Conservation (phyloP, 2,888 invertebrate genomes). For the Lepidocyrtoides sp. region DNA sequence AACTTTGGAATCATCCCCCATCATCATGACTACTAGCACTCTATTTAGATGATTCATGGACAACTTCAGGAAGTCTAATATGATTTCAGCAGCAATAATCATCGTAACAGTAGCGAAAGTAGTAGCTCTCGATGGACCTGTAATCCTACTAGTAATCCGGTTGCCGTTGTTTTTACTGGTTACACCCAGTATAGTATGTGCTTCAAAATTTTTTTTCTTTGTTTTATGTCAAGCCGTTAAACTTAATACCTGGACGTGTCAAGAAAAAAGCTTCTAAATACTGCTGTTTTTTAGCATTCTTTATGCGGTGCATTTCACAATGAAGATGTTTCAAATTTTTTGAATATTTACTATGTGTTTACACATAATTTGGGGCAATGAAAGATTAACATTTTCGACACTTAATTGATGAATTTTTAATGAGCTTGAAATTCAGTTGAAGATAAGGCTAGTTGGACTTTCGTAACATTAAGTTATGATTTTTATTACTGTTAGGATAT, state of each 20-base stretch:
- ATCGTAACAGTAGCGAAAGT: conserved; percentile 36
- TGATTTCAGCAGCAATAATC: conserved; percentile 36
- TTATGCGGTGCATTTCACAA: too few relatives aligned
- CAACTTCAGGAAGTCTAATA: conserved; percentile 22
- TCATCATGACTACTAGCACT: conserved; percentile 33
- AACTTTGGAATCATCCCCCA: conserved; percentile 46
- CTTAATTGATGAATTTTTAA: too few relatives aligned
- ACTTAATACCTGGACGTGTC: conserved; percentile 34
- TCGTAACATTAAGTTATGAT: not conserved
- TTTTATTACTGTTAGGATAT: conserved; percentile 16
- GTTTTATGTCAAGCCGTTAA: conserved; percentile 14
- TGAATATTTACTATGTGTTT: too few relatives aligned
- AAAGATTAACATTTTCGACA: too few relatives aligned
- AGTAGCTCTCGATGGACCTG: conserved; percentile 61
- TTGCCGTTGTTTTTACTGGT: too few relatives aligned
- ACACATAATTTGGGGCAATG: not conserved
- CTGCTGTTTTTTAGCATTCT: too few relatives aligned
- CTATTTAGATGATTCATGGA: conserved; percentile 82
- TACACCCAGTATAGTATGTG: too few relatives aligned
- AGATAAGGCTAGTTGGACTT: not conserved
- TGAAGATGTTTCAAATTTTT: too few relatives aligned
- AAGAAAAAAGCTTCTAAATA: too few relatives aligned
- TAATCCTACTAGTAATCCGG: conserved; percentile 8
- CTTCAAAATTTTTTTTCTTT: conserved; percentile 17
- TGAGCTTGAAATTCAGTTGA: too few relatives aligned